phyloP scores from a whole-genome alignment of 2,888 invertebrate species.

The Stegana nigrithorax region DNA sequence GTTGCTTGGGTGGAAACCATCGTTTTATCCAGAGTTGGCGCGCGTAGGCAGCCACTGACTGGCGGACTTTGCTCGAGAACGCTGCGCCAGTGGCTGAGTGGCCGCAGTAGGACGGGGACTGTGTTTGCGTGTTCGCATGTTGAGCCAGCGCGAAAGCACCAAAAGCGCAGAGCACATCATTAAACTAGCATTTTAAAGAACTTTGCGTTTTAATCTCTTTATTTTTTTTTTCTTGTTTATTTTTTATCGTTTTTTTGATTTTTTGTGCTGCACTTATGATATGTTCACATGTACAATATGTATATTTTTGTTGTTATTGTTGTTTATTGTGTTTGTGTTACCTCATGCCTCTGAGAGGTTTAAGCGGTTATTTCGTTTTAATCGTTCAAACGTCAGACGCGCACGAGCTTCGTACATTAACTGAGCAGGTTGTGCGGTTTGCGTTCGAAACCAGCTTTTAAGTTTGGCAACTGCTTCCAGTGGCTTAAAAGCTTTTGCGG shows the following conservation, averaged over 20 bases:
- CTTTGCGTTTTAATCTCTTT: not conserved
- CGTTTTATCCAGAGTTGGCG: too few relatives aligned
- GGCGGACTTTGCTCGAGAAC: too few relatives aligned
- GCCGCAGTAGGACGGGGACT: too few relatives aligned
- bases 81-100: too few relatives aligned
- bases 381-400: constrained; percentile 54
- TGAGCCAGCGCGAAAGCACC: constrained; percentile 11
- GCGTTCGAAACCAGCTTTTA: constrained; percentile 36
- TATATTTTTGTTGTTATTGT: too few relatives aligned
- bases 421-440: constrained; percentile 32
- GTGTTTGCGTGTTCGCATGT: not conserved
- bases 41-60: too few relatives aligned
- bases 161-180: constrained; percentile 5
- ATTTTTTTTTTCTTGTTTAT: not conserved
- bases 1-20: too few relatives aligned
- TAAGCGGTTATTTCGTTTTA: too few relatives aligned
- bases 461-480: constrained; percentile 17
- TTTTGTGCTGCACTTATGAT: too few relatives aligned
- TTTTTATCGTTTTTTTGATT: not conserved
- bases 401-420: constrained; percentile 55
- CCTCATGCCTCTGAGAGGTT: too few relatives aligned
- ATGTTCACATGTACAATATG: too few relatives aligned
- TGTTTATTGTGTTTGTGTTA: too few relatives aligned
- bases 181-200: constrained; percentile 1
- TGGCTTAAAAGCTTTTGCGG: constrained; percentile 32